phyloP scores from a whole-genome alignment of 2,888 invertebrate species.

The Cloeon dipterum region DNA sequence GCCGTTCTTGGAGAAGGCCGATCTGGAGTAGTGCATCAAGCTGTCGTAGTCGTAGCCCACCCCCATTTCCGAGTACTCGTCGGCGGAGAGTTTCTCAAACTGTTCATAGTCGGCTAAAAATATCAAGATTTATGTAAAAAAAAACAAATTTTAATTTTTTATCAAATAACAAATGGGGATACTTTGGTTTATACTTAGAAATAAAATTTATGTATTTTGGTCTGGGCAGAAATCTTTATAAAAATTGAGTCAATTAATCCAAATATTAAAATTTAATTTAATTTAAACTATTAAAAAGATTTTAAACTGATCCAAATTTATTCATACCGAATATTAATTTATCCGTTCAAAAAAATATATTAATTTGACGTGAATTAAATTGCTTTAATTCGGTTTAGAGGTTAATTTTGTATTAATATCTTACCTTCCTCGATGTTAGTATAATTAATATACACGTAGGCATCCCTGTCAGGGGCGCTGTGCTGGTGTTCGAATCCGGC shows the following conservation, averaged over 20 bases:
- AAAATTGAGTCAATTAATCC: too few species aligned
- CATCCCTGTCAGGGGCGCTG: slow-evolving; percentile 53
- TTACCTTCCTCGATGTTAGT: slow-evolving; percentile 41
- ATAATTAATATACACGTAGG: slow-evolving; percentile 47
- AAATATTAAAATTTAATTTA: too few species aligned
- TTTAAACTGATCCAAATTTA: too few species aligned
- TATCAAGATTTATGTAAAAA: not conserved
- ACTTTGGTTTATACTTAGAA: not conserved
- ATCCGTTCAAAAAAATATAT: too few species aligned
- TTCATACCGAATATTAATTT: too few species aligned
- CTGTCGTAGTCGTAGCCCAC: slow-evolving; percentile 25
- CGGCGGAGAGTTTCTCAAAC: slow-evolving; percentile 21
- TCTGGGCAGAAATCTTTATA: too few species aligned
- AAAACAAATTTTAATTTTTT: not conserved
- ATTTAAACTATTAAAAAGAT: too few species aligned
- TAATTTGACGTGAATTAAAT: too few species aligned
- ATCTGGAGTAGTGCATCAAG: slow-evolving; percentile 26
- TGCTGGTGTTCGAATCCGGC: slow-evolving; percentile 70
- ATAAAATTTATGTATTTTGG: too few species aligned
- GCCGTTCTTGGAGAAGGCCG: slow-evolving; percentile 23
- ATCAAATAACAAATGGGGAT: not conserved
- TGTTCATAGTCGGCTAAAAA: slow-evolving; percentile 19
- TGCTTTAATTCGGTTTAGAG: too few species aligned
- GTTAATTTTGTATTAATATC: too few species aligned
- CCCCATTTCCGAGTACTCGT: slow-evolving; percentile 18